Evolutionary conservation across 2,113 vertebrate species (phyloP), one percentile per base, ranked within the genome.

Genomic region (Pituophis catenifer): DNA sequence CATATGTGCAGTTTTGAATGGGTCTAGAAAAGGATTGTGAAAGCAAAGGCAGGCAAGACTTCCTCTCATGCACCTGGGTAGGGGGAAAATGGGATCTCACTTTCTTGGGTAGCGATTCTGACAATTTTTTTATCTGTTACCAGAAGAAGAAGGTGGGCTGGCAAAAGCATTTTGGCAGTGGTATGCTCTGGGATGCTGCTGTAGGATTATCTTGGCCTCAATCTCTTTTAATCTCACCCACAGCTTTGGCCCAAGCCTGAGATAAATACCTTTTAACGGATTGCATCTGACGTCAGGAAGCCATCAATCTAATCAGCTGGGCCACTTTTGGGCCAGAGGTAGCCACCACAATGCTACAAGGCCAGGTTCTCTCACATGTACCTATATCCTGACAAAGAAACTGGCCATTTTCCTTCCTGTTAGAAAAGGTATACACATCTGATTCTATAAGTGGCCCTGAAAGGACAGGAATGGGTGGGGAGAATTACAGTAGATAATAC

Each of bases 231-330:
- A 97, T 97, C 96, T 96, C 96, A 94, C 97, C 96, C 6, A 17
- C 90, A 0, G 97, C 97, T 97, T 97, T 97, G 96, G 97, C 96
- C 96, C 96, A 97, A 97, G 96, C 97, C 94, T 0, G 95, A 96
- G 97, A 97, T 97, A 97, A 97, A 97, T 97, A 97, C 97, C 97
- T 97, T 97, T 97, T 97, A 97, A 96, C 89, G 93, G 96, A 96
- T 97, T 96, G 95, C 93, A 95, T 95, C 96, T 97, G 97, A 97
- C 96, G 97, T 97, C 97, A 97, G 97, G 96, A 96, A 94, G 95
- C 96, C 96, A 97, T 96, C 97, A 97, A 91, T 97, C 96, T 97
- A 97, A 97, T 97, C 96, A 96, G 95, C 92, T 94, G 58, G 70
- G 95, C 96, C 94, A 96, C 96, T 96, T 96, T 11, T 95, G 93